Evolutionary conservation across 1,140 invertebrate genomes (phyloP).

Genomic region (Ridgeia piscesae): DNA sequence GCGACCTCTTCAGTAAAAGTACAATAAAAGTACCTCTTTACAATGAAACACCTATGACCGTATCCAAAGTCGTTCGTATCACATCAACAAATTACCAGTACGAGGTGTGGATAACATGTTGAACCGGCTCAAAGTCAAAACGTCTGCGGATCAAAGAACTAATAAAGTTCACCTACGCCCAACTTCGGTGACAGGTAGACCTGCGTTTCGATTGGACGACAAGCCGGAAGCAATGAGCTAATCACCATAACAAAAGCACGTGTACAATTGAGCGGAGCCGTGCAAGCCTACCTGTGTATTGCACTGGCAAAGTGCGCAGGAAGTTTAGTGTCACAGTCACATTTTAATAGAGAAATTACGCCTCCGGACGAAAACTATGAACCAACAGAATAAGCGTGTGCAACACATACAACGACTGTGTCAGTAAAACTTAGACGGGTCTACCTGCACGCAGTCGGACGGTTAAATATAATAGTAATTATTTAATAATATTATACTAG

Average conservation of each 20-base stretch:
- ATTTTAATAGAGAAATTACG: background rate
- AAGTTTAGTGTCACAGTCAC: background rate
- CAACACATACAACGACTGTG: too few species aligned
- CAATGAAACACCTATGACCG: background rate
- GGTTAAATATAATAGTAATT: too few species aligned
- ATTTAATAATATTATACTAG: too few species aligned
- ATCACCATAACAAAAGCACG: constrained; percentile 5
- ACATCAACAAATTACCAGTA: background rate
- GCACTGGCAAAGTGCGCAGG: background rate
- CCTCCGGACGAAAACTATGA: too few species aligned
- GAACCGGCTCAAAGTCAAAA: background rate
- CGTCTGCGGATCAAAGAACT: background rate
- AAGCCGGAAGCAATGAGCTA: background rate
- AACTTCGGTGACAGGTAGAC: background rate
- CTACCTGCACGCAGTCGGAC: too few species aligned
- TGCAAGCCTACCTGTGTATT: background rate
- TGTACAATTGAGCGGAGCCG: background rate
- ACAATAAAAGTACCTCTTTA: background rate
- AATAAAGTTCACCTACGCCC: background rate
- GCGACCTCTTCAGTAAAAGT: background rate
- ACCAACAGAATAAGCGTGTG: too few species aligned
- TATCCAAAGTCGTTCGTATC: background rate
- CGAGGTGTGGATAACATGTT: background rate
- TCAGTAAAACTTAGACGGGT: too few species aligned
- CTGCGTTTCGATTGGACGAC: background rate